phyloP scores from a whole-genome alignment of 2,888 invertebrate species.

The Cheilosia grossa region DNA sequence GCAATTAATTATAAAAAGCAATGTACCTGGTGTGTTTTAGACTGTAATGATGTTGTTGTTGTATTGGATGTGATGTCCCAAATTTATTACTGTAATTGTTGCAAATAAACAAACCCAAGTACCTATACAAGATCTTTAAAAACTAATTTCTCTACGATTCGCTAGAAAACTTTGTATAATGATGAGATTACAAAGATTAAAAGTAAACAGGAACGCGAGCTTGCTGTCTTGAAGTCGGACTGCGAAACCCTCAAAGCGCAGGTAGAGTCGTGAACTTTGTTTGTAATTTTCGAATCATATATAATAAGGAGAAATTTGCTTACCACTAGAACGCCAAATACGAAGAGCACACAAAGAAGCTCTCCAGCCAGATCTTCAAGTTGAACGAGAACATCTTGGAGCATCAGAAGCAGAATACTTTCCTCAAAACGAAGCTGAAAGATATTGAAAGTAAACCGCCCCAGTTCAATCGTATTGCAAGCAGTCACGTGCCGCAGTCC shows the following conservation, averaged over 20 bases:
- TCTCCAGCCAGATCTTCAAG: slow-evolving; percentile 81
- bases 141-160: slow-evolving; percentile 62
- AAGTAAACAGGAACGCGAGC: slow-evolving; percentile 81
- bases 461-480: slow-evolving; percentile 13
- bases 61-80: slow-evolving; percentile 75
- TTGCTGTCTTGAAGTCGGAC: slow-evolving; percentile 76
- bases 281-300: not conserved
- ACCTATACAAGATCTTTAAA: slow-evolving; percentile 15
- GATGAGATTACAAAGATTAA: slow-evolving; percentile 82
- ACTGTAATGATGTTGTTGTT: slow-evolving; percentile 32
- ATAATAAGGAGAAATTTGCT: not conserved
- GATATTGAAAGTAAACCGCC: slow-evolving; percentile 76
- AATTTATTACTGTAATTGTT: slow-evolving; percentile 43
- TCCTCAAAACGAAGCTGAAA: slow-evolving; percentile 80
- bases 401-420: slow-evolving; percentile 80
- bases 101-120: slow-evolving; percentile 62
- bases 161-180: slow-evolving; percentile 81
- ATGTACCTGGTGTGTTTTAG: slow-evolving; percentile 77
- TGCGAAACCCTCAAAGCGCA: slow-evolving; percentile 77
- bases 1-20: slow-evolving; percentile 78
- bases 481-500: slow-evolving; percentile 23
- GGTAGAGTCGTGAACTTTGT: slow-evolving; percentile 75
- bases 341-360: slow-evolving; percentile 80
- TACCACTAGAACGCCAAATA: slow-evolving; percentile 79
- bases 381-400: slow-evolving; percentile 82